phyloP scores from a whole-genome alignment of 1,140 invertebrate species.

The Orius insidiosus region DNA sequence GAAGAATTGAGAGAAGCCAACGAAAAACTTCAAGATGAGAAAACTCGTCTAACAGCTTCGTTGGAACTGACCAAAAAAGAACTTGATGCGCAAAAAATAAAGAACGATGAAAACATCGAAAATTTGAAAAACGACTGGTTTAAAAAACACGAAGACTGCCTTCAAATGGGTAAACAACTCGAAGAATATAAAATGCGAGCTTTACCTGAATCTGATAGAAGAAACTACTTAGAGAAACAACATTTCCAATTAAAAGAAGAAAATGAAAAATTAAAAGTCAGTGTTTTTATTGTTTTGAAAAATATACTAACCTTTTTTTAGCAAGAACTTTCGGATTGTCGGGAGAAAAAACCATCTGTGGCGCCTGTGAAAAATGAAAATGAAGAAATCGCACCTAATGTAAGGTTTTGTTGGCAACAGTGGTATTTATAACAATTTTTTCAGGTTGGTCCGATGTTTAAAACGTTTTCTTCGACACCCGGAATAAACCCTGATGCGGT shows the following conservation, averaged over 20 bases:
- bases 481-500: conserved; percentile 10
- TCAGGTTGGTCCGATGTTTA: not conserved
- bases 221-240: not conserved
- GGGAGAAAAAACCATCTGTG: not conserved
- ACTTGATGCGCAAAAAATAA: not conserved
- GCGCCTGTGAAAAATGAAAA: not conserved
- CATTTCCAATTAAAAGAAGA: conserved; percentile 3
- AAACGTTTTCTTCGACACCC: conserved; percentile 5
- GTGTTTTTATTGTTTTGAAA: not conserved
- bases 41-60: not conserved
- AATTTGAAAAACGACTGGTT: conserved; percentile 1
- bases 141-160: not conserved
- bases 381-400: not conserved
- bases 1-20: conserved; percentile 10
- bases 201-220: not conserved
- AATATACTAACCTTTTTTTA: not conserved
- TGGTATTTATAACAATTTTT: not conserved
- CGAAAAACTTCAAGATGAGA: not conserved
- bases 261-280: conserved; percentile 8
- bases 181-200: conserved; percentile 1
- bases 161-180: not conserved
- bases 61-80: not conserved
- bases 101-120: not conserved
- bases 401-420: not conserved
- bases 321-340: not conserved